phyloP scores from a whole-genome alignment of 2,113 vertebrate genomes.

The Tachuris rubrigastra region DNA sequence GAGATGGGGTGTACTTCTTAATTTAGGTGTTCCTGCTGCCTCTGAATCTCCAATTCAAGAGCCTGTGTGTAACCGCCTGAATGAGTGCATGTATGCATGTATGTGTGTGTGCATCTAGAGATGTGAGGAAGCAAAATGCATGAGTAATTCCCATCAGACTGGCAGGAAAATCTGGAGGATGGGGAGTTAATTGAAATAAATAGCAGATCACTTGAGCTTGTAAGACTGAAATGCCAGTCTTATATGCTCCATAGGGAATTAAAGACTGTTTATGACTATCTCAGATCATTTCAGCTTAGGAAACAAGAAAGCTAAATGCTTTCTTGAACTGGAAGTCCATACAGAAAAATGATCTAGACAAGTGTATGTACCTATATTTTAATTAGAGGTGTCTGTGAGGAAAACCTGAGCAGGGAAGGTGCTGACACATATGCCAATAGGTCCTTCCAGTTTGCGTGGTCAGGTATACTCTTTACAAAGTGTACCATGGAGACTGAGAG shows the following conservation, averaged over 20 bases:
- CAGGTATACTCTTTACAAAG: not conserved
- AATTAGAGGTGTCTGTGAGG: not conserved
- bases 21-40: not conserved
- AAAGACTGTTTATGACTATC: not conserved
- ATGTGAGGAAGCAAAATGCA: not conserved
- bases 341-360: not conserved
- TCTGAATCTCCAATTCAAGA: not conserved
- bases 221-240: not conserved
- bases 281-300: not conserved
- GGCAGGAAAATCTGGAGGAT: not conserved
- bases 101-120: too few species aligned
- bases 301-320: not conserved
- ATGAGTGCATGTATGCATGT: accelerated
- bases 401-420: not conserved
- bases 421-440: not conserved
- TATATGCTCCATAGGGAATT: not conserved
- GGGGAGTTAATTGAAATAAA: not conserved
- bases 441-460: not conserved
- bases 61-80: not conserved
- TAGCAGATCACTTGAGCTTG: not conserved
- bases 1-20: not conserved
- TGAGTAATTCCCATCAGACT: not conserved
- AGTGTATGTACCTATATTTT: not conserved
- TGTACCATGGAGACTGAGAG: not conserved
- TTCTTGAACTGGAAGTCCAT: not conserved